phyloP scores from a whole-genome alignment of 35 echinoderm and acorn worm genomes.

The Eucidaris tribuloides region DNA sequence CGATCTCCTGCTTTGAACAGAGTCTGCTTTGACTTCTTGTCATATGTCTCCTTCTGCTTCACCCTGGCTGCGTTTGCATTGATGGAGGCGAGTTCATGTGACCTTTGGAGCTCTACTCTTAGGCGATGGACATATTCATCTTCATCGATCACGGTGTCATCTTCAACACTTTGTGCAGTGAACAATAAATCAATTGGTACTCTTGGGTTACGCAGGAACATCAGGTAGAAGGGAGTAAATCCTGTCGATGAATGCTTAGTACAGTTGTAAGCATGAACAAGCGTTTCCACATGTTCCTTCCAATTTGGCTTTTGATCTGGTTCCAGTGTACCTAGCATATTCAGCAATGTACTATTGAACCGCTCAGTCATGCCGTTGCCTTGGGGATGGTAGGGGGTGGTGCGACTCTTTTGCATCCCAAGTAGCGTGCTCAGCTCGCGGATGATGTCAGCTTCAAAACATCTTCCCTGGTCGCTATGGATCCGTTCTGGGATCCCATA shows the following conservation, averaged over 20 bases:
- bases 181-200: conserved; percentile 26
- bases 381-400: conserved; percentile 74
- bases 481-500: conserved; percentile 53
- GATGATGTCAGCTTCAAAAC: conserved; percentile 54
- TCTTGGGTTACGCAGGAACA: background rate
- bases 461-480: conserved; percentile 49
- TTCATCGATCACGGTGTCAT: background rate
- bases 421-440: conserved; percentile 21
- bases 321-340: conserved; percentile 36
- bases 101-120: background rate
- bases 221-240: conserved; percentile 52
- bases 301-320: conserved; percentile 33
- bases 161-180: background rate
- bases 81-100: background rate
- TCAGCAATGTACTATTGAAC: conserved; percentile 34
- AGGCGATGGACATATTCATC: conserved; percentile 1
- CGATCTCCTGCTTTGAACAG: background rate
- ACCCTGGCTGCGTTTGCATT: conserved; percentile 16
- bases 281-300: conserved; percentile 16
- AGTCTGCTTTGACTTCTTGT: background rate
- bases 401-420: conserved; percentile 39
- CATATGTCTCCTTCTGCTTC: conserved; percentile 26
- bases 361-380: conserved; percentile 55
- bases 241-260: conserved; percentile 40
- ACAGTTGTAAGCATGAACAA: conserved; percentile 74